A percentile compares a stretch with the other conserved stretches of the same genome.
phyloP scores from a whole-genome alignment of 1,140 invertebrate species.

The Cotesia vestalis region DNA sequence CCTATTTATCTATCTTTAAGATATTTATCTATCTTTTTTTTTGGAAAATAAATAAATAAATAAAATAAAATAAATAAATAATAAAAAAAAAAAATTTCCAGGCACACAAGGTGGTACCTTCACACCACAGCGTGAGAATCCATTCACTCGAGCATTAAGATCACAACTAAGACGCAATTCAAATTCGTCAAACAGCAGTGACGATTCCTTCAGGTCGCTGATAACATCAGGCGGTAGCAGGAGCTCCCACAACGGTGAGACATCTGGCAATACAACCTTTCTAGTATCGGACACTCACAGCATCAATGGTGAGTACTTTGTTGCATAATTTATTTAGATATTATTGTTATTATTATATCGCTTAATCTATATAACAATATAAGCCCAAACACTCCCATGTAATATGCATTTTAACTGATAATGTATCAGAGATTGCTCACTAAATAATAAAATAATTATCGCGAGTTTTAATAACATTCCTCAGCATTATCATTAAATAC shows the following conservation, averaged over 20 bases:
- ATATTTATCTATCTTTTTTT: too few relatives aligned
- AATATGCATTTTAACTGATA: neutral
- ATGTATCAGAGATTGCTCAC: neutral
- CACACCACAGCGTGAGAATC: slow-evolving; percentile 68
- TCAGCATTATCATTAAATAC: neutral
- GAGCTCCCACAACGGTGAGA: slow-evolving; percentile 39
- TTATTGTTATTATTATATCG: neutral
- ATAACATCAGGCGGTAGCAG: slow-evolving; percentile 36
- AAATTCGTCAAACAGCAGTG: slow-evolving; percentile 36
- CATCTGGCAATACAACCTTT: slow-evolving; percentile 46
- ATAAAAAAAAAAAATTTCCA: slow-evolving; percentile 29
- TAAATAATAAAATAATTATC: neutral
- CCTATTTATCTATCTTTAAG: too few relatives aligned
- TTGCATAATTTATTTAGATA: neutral
- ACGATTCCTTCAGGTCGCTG: slow-evolving; percentile 43
- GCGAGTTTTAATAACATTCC: too few relatives aligned
- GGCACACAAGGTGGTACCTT: slow-evolving; percentile 76
- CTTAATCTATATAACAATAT: neutral
- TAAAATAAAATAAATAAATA: too few relatives aligned
- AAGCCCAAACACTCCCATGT: neutral
- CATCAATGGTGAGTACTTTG: slow-evolving; percentile 57
- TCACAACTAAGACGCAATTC: slow-evolving; percentile 37
- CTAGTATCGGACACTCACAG: slow-evolving; percentile 57
- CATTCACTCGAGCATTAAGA: slow-evolving; percentile 47
- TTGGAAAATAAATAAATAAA: too few relatives aligned